Base-by-base conservation (phyloP, 2,888 invertebrate genomes). In the Meandrusa payeni region DNA sequence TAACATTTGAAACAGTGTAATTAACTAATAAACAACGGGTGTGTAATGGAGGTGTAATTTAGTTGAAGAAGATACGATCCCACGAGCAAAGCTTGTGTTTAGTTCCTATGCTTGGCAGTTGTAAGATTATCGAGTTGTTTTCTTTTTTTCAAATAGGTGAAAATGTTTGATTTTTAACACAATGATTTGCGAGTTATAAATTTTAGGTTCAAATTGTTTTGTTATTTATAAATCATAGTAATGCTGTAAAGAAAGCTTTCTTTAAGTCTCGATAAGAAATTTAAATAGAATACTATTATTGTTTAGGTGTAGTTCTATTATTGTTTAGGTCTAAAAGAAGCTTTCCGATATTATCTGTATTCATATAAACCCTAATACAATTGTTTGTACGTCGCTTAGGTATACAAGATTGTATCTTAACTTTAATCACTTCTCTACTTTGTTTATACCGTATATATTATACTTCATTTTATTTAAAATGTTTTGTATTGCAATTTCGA, bases 51-150 rank as follows among this genome's bases (percentile, higher is more conserved):
- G 55, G 69, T 69, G 64, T 72, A 64, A 56, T 55, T 66, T 68
- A 62, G 62, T 57, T 60, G 64, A 57, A 64, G 48, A 73, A 63
- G 73, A 63, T 56, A 65, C 58, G 56, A 67, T 61, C 64, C 60
- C 68, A 77, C 71, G 77, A 78, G 81, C 79, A 74, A 76, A 77
- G 86, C 86, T 85, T 85, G 80, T 78, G 77, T 82, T 85, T 78
- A 79, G 82, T 87, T 86, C 80, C 81, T 83, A 81, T 72, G 76
- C 73, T 77, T 74, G 64, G 65, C 77, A 64, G 65, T 61, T 59
- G 58, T 52, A 53, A 57, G 55, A 20, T 34, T 7, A 5, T 26
- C 20, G 23, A 34, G 10, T 12, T 10, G 29, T 17, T 15, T 31
- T 27, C 22, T 42, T 32, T 38, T 27, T 22, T 38, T 34, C 28